Evolutionary conservation across 2,888 invertebrate species (phyloP).

Genomic region (Chydorus sphaericus): DNA sequence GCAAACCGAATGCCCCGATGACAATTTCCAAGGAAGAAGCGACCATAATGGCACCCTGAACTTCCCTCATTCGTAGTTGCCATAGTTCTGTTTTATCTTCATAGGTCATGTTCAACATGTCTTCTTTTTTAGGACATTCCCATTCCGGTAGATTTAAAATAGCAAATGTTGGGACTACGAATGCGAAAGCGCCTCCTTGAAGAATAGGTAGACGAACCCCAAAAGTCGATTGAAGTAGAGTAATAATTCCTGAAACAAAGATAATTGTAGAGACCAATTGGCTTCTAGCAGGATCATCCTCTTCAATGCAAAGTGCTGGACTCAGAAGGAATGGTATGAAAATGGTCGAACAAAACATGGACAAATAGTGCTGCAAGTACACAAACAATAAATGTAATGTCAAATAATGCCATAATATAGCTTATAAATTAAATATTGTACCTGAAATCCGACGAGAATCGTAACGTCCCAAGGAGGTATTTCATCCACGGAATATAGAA

Average conservation of each 20-base stretch:
- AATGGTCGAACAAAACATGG: too few relatives aligned
- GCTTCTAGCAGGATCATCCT: constrained; percentile 20
- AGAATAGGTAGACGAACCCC: too few relatives aligned
- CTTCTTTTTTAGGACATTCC: too few relatives aligned
- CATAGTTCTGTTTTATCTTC: constrained; percentile 16
- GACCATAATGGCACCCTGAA: constrained; percentile 28
- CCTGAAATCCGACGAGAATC: constrained; percentile 66
- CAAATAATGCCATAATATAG: too few relatives aligned
- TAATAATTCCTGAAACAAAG: constrained; percentile 22
- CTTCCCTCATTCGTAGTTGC: constrained; percentile 21
- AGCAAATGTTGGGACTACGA: constrained; percentile 20
- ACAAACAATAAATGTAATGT: too few relatives aligned
- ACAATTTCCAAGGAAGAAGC: constrained; percentile 26
- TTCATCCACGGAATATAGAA: constrained; percentile 57
- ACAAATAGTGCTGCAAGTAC: too few relatives aligned
- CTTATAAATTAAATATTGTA: constrained; percentile 26
- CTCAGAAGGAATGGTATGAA: too few relatives aligned
- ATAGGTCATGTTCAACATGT: too few relatives aligned
- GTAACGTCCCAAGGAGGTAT: constrained; percentile 70
- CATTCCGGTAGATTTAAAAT: constrained; percentile 17
- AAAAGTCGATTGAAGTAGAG: constrained; percentile 21
- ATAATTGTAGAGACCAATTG: constrained; percentile 21
- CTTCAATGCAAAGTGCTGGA: constrained; percentile 20
- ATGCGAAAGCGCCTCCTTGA: too few relatives aligned
- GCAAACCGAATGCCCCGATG: too few relatives aligned